phyloP scores from a whole-genome alignment of 2,888 invertebrate species.

The Eilema depressum region DNA sequence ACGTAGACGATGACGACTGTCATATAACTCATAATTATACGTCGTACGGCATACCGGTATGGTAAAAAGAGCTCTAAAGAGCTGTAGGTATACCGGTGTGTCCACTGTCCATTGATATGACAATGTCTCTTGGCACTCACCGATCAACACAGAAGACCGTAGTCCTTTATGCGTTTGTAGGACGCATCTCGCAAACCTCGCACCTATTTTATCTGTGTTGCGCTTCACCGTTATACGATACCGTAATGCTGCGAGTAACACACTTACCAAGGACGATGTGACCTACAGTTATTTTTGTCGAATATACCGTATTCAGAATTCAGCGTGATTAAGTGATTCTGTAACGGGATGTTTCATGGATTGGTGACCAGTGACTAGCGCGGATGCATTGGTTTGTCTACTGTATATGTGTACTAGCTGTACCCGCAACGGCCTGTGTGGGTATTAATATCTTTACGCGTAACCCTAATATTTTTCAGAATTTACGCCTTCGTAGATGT shows the following conservation, averaged over 20 bases:
- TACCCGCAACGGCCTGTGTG: no score
- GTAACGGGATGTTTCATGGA: background rate
- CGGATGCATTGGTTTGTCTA: no score
- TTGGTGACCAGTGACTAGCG: background rate
- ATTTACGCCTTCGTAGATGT: no score
- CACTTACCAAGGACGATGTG: conserved; percentile 45
- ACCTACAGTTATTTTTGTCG: conserved; percentile 30
- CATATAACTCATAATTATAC: no score
- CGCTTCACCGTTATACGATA: conserved; percentile 56
- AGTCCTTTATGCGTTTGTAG: background rate
- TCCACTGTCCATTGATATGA: background rate
- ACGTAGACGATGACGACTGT: no score
- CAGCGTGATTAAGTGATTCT: background rate
- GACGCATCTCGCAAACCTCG: conserved; percentile 27
- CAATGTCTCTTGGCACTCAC: background rate
- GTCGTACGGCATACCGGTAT: background rate
- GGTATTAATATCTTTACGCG: no score
- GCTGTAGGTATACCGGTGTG: background rate
- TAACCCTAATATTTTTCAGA: no score
- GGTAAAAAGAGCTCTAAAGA: no score
- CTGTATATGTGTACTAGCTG: no score
- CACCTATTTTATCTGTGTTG: conserved; percentile 20
- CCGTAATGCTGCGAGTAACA: conserved; percentile 56
- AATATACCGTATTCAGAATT: background rate
- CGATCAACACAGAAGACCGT: background rate